A percentile compares a stretch with the other conserved stretches of the same genome.
These are phyloP conservation scores for Mesitornis unicolor DNA, from an alignment of 2,113 vertebrate species.

Conservation along the genomic window DNA sequence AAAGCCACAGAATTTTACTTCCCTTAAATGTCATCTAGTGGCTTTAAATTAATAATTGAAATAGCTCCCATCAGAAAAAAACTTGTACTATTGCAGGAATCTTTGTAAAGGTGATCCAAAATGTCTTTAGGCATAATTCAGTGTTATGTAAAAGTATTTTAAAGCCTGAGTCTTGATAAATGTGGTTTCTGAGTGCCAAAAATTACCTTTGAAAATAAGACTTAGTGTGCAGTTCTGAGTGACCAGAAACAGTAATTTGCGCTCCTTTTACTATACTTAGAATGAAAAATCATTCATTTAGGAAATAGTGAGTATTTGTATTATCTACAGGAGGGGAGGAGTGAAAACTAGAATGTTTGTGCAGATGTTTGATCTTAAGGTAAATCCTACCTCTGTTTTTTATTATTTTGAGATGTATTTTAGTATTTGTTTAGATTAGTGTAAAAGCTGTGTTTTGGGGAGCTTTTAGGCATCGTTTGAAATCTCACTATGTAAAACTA, in stretches of 20 bases:
- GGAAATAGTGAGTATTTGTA: background rate
- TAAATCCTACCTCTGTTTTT: background rate
- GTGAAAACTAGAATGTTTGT: background rate
- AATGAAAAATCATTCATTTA: background rate
- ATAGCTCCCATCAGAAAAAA: background rate
- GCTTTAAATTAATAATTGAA: background rate
- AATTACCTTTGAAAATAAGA: background rate
- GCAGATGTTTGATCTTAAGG: background rate
- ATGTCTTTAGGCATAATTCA: background rate
- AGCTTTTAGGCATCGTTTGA: background rate
- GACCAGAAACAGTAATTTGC: background rate
- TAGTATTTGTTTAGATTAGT: background rate
- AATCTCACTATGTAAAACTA: accelerated
- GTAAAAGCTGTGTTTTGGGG: background rate
- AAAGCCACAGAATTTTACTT: background rate
- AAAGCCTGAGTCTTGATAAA: background rate
- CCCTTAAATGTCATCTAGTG: background rate
- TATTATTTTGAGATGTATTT: background rate
- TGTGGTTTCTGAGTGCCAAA: background rate
- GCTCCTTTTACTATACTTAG: accelerated
- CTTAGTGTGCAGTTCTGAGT: background rate
- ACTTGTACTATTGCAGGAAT: background rate
- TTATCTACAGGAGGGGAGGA: accelerated
- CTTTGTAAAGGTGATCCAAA: background rate
- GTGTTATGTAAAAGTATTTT: background rate